Evolutionary conservation across 2,888 invertebrate genomes (phyloP).

Genomic region (Charanyca ferruginea): DNA sequence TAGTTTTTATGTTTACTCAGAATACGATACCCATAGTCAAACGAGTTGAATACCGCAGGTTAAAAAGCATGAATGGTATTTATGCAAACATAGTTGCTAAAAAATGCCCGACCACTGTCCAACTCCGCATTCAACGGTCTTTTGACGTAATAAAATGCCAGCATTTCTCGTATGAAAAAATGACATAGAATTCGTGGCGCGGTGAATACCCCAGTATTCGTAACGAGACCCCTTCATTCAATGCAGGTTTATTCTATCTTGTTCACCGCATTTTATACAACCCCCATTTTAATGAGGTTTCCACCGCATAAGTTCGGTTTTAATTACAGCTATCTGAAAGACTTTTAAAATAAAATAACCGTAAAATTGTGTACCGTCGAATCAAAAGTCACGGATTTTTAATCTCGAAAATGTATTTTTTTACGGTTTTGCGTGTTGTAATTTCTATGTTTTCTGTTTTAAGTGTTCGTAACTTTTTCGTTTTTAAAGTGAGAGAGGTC

Average conservation of each 20-base stretch:
- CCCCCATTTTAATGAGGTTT: conserved; percentile 67
- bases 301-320: conserved; percentile 60
- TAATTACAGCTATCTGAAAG: conserved; percentile 69
- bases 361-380: conserved; percentile 58
- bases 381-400: conserved; percentile 52
- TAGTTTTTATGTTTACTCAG: conserved; percentile 1
- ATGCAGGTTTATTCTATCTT: conserved; percentile 58
- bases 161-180: conserved; percentile 48
- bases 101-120: conserved; percentile 49
- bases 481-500: not conserved
- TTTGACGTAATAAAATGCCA: conserved; percentile 51
- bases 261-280: conserved; percentile 50
- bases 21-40: conserved; percentile 17
- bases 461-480: not conserved
- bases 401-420: conserved; percentile 30
- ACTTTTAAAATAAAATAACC: conserved; percentile 64
- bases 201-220: conserved; percentile 43
- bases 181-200: conserved; percentile 38
- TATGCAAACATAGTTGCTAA: conserved; percentile 51
- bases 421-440: conserved; percentile 11
- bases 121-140: conserved; percentile 47
- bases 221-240: conserved; percentile 59
- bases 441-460: conserved; percentile 9
- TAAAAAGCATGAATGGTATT: conserved; percentile 52
- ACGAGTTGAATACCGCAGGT: conserved; percentile 29